Base-by-base conservation (phyloP, 1,140 invertebrate genomes). In the Tetragnatha versicolor region DNA sequence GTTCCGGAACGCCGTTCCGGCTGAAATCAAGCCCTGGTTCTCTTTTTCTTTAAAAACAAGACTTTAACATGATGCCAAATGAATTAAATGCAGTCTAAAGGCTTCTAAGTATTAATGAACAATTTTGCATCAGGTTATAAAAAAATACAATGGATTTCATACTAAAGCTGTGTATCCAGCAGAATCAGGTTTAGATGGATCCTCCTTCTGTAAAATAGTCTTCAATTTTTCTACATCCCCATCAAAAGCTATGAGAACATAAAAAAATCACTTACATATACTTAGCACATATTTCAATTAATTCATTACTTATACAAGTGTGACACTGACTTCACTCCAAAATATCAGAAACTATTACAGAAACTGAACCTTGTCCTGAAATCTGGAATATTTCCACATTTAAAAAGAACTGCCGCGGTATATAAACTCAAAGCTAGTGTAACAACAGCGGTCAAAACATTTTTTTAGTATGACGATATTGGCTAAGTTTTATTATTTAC, bases 11-110 rank as follows among this genome's bases (percentile, higher is more conserved):
- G 2, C 12, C 17, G 14, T 31, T 20, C 20, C 4, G 10, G 17
- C 6, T 60, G 12, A 37, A 12, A 45, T n/a, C 27, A 82, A 31
- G 7, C 4, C 12, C 14, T 2, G 88, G 80, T 82, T 94, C 91
- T 77, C 91, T 90, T 81, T 88, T 88, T 92, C 91, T 82, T 55
- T 85, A 75, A 47, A 73, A 82, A 83, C 55, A 55, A 12, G 49
- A 27, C 65, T 0, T 20, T 35, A 63, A 61, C 2, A 31, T n/a
- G n/a, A 5, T 2, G 1, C 17, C 3, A 10, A 61, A 4, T n/a
- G 17, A n/a, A 31, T n/a, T 31, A 35, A 10, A 61, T 35, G 0
- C 5, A 31, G 0, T 33, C 14, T 12, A 33, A 31, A 14, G 2
- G 12, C n/a, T 61, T 12, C 4, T n/a, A 27, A 33, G 3, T n/a